Evolutionary conservation across 2,797 vertebrate genomes (phyloP).

Genomic region (Echeneis naucrates): DNA sequence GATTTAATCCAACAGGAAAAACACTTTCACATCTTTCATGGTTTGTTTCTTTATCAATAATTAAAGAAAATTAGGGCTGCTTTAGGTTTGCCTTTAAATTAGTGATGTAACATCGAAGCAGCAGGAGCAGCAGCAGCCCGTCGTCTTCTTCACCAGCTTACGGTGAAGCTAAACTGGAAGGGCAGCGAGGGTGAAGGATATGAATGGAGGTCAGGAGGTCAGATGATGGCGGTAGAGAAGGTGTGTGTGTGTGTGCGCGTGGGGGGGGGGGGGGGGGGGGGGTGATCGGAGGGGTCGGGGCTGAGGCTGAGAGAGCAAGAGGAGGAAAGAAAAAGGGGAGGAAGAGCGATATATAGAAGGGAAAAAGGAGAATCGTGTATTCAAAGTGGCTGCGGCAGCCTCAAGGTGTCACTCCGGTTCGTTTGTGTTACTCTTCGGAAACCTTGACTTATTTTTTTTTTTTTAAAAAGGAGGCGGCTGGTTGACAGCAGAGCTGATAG

Average conservation of each 20-base stretch:
- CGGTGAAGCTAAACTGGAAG: slow-evolving; percentile 37
- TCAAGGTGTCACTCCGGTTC: slow-evolving; percentile 57
- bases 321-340: slow-evolving; percentile 33
- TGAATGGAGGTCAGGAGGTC: slow-evolving; percentile 52
- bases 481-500: slow-evolving; percentile 38
- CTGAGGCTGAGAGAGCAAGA: slow-evolving; percentile 58
- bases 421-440: slow-evolving; percentile 23
- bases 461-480: slow-evolving; percentile 30
- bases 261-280: background rate
- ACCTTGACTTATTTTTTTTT: slow-evolving; percentile 18
- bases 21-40: background rate
- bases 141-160: slow-evolving; percentile 41
- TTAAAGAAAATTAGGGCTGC: background rate
- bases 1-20: too few species aligned
- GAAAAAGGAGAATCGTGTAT: slow-evolving; percentile 62
- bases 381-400: slow-evolving; percentile 54
- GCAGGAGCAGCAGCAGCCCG: background rate
- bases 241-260: too few species aligned
- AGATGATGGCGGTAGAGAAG: too few species aligned
- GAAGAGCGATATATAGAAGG: slow-evolving; percentile 63
- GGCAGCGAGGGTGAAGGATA: slow-evolving; percentile 38
- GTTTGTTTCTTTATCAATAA: background rate
- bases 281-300: slow-evolving; percentile 24
- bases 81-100: background rate
- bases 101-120: background rate